A percentile compares a stretch with the other conserved stretches of the same genome.
phyloP scores from a whole-genome alignment of 2,113 vertebrate genomes.

The Illadopsis cleaveri region DNA sequence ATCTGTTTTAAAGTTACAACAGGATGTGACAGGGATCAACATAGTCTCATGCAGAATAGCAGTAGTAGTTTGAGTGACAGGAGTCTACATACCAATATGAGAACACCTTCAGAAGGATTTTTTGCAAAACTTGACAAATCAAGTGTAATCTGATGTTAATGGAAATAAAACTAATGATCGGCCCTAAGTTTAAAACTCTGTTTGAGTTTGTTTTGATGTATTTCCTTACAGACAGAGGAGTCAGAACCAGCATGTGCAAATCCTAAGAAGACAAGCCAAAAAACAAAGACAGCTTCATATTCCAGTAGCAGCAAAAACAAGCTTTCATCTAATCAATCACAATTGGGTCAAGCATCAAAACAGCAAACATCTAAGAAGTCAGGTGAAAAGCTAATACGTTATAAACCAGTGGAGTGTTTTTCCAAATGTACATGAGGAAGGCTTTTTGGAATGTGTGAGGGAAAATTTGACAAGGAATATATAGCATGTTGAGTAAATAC shows the following conservation, averaged over 20 bases:
- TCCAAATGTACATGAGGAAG: neutral
- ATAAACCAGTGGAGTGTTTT: neutral
- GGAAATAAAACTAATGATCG: neutral
- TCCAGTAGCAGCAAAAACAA: neutral
- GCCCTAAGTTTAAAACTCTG: neutral
- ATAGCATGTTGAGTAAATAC: neutral
- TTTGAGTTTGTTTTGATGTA: constrained; percentile 17
- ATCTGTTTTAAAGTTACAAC: neutral
- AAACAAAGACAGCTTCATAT: neutral
- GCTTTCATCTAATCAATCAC: neutral
- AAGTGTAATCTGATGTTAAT: neutral
- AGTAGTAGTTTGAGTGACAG: neutral
- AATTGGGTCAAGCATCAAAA: neutral
- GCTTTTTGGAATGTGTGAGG: neutral
- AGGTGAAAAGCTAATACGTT: constrained; percentile 21
- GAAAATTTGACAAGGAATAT: neutral
- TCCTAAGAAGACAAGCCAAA: neutral
- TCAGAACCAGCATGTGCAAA: neutral
- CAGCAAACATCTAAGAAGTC: neutral
- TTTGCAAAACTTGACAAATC: neutral
- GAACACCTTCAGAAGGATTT: neutral
- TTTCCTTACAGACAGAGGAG: constrained; percentile 5
- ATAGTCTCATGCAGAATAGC: neutral
- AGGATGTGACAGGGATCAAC: neutral
- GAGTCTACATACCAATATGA: neutral